Base-by-base conservation (phyloP, 2,797 vertebrate species). In the Cephalopachus bancanus region DNA sequence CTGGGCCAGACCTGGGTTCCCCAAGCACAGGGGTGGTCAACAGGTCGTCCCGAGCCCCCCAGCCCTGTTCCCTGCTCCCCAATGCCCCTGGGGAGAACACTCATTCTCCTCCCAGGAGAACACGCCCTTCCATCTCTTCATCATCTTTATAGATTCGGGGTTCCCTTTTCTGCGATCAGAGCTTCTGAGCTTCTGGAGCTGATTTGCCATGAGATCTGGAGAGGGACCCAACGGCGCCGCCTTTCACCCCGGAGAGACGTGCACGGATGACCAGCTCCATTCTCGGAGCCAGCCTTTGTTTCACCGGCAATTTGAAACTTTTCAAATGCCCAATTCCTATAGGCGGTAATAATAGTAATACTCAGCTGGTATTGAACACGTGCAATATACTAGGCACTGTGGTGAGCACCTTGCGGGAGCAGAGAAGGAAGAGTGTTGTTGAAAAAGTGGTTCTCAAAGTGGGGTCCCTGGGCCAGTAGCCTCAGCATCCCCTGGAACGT, bases 111-210 rank as follows among this genome's bases (percentile, higher is more conserved):
- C 24, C 33, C 60, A 19, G 51, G 51, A 67, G 55, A 74, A 37
- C 17, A 57, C 22, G 49, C 44, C 76, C 83, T 57, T 74, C 14
- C 19, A 49, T 28, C 37, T 57, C 55, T 28, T 55, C 26, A 92
- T 80, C 55, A 12, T n/a, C 37, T 81, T 86, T 62, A 69, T 49
- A 84, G 60, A 55, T 51, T 91, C 76, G 62, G 60, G 33, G 26
- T 33, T 91, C 76, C 71, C 83, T 37, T 87, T 7, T 28, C 16
- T 57, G 64, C 55, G 44, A 19, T 57, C 83, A 5, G 49, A 51
- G 72, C 92, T 83, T 87, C 26, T 30, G 88, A 78, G 83, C 76
- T 64, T 88, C 62, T 92, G 92, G 78, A 72, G 64, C 62, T 51
- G 7, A 88, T 65, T 83, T 49, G 22, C 44, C 49, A 3, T 88